Percentiles rank a stretch among this genome's conserved stretches.
Evolutionary conservation across 2,797 vertebrate species (phyloP).

Genomic region (Synaphobranchus kaupii): DNA sequence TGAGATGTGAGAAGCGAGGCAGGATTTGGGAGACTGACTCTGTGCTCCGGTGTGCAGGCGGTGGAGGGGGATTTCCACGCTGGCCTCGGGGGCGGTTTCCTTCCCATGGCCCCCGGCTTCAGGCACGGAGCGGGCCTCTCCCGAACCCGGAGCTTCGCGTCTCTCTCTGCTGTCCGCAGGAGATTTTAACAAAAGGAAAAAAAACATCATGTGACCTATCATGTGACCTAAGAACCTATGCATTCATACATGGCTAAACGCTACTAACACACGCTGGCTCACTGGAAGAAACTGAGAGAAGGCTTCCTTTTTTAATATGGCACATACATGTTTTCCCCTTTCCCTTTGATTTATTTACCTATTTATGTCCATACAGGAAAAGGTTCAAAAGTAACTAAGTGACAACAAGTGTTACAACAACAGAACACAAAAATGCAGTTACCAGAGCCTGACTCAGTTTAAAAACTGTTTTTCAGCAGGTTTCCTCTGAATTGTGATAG

Average conservation of each 20-base stretch:
- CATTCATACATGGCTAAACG: not conserved
- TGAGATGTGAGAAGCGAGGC: not conserved
- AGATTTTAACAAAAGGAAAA: not conserved
- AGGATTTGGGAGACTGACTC: constrained; percentile 44
- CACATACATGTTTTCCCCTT: not conserved
- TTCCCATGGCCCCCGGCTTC: constrained; percentile 50
- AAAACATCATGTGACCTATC: not conserved
- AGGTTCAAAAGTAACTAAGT: no score
- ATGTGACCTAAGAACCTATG: not conserved
- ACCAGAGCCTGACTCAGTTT: no score
- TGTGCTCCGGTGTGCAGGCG: constrained; percentile 41
- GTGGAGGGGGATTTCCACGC: constrained; percentile 63
- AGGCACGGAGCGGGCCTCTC: constrained; percentile 42
- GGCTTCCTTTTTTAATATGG: not conserved
- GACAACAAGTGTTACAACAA: no score
- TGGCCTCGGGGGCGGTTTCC: constrained; percentile 55
- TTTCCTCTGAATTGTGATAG: not conserved
- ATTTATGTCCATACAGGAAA: no score
- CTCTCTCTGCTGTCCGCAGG: constrained; percentile 48
- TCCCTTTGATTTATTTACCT: not conserved
- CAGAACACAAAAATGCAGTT: no score
- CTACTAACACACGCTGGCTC: not conserved
- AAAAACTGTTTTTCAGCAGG: no score
- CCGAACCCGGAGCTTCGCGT: constrained; percentile 58
- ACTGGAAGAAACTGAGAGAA: not conserved